Evolutionary conservation across 2,113 vertebrate species (phyloP).

Genomic region (Fregata magnificens): DNA sequence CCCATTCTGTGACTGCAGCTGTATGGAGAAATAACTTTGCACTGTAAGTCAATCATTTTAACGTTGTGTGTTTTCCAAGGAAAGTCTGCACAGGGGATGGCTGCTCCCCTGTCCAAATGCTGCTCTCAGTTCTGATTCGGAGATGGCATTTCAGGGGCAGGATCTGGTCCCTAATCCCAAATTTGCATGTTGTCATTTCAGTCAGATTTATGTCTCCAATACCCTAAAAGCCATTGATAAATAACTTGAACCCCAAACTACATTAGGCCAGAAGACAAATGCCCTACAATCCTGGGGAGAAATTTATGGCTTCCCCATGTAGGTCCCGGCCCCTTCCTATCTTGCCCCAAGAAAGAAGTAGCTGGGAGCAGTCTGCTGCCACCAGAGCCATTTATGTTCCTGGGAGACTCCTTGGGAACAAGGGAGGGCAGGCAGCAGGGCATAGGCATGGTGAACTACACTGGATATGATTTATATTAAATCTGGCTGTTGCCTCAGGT

Average conservation of each 20-base stretch:
- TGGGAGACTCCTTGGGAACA: background rate
- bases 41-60: background rate
- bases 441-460: background rate
- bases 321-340: background rate
- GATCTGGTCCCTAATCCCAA: background rate
- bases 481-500: background rate
- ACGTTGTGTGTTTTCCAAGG: background rate
- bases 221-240: background rate
- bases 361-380: background rate
- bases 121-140: background rate
- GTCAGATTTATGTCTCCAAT: background rate
- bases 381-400: background rate
- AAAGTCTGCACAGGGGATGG: background rate
- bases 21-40: background rate
- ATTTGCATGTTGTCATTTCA: background rate
- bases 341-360: background rate
- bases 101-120: background rate
- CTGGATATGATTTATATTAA: background rate
- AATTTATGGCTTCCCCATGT: background rate
- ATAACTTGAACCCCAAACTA: background rate
- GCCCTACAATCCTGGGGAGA: background rate
- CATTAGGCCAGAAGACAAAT: background rate
- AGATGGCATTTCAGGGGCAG: background rate
- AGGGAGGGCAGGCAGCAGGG: background rate
- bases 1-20: background rate